Conservation (phyloP, 2,113 vertebrate genomes). For the Zeus faber region DNA sequence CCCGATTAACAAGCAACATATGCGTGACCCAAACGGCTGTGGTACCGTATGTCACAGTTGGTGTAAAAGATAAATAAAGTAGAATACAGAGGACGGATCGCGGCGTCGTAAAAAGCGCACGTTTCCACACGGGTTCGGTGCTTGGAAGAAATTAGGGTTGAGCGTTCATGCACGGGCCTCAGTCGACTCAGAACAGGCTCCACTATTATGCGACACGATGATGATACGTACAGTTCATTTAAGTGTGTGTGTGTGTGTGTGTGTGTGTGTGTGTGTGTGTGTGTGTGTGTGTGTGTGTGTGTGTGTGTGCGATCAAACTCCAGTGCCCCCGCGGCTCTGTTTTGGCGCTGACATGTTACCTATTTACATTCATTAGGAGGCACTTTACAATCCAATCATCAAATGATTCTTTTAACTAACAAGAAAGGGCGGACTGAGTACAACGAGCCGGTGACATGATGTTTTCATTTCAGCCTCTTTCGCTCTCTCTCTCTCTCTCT, state of each 20-base stretch:
- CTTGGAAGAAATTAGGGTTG: conserved; percentile 14
- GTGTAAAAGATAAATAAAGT: no score
- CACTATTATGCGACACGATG: conserved; percentile 11
- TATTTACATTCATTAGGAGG: no score
- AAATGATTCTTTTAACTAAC: conserved; percentile 13
- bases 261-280: background rate
- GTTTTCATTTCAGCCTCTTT: conserved; percentile 29
- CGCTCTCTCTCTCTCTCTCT: no score
- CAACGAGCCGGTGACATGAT: conserved; percentile 19
- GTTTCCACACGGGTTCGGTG: background rate
- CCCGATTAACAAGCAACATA: no score
- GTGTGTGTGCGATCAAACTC: background rate
- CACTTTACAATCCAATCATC: no score
- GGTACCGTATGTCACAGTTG: no score
- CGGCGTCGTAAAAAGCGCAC: background rate
- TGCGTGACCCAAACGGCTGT: no score
- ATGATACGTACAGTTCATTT: background rate
- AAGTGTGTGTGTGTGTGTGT: background rate
- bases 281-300: background rate
- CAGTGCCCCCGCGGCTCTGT: no score
- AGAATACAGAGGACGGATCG: background rate
- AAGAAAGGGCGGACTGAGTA: conserved; percentile 14
- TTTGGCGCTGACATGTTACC: no score
- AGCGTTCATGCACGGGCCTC: background rate
- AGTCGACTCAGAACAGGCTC: background rate